Evolutionary conservation across 2,888 invertebrate genomes (phyloP).

Genomic region (Dolomedes plantarius): DNA sequence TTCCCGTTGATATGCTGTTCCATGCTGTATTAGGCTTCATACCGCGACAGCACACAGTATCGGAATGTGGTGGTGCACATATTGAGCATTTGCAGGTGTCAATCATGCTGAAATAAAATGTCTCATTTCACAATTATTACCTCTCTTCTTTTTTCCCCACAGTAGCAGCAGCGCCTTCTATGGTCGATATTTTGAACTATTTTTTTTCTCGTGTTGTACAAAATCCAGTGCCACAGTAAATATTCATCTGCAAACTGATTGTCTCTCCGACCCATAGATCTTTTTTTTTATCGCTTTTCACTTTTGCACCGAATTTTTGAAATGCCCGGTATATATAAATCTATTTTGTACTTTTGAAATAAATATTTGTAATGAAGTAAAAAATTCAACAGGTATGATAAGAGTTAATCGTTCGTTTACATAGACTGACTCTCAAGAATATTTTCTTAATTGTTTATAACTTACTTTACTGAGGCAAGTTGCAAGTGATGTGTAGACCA

Average conservation of each 20-base stretch:
- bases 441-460: too few species aligned
- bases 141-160: background rate
- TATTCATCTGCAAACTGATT: background rate
- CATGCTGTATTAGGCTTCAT: constrained; percentile 2
- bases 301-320: background rate
- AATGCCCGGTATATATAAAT: too few species aligned
- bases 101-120: too few species aligned
- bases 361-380: too few species aligned
- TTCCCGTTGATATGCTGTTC: constrained; percentile 8
- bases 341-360: too few species aligned
- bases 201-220: background rate
- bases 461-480: constrained; percentile 17
- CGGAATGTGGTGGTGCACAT: too few species aligned
- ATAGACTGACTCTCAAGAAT: too few species aligned
- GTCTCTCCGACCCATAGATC: too few species aligned
- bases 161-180: background rate
- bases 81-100: constrained; percentile 12
- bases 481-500: background rate
- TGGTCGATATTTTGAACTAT: background rate
- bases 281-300: background rate
- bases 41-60: background rate
- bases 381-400: too few species aligned
- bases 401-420: too few species aligned
- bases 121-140: too few species aligned
- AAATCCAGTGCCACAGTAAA: background rate